phyloP scores from a whole-genome alignment of 2,113 vertebrate species.

The Bos indicus region DNA sequence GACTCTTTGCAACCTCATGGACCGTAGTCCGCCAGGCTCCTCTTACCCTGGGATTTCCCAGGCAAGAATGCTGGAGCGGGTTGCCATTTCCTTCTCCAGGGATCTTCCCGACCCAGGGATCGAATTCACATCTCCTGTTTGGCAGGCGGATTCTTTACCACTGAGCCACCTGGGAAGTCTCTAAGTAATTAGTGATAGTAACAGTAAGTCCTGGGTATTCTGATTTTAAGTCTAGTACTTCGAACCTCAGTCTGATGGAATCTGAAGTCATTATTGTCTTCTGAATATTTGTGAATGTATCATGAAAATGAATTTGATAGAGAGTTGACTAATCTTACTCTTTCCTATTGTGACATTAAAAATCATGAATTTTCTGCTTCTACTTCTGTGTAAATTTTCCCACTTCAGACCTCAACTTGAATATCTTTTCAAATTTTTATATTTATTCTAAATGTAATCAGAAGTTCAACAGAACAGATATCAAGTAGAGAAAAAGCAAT shows the following conservation, averaged over 20 bases:
- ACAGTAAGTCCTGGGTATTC: neutral
- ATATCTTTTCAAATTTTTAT: slow-evolving; percentile 12
- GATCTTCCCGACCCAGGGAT: neutral
- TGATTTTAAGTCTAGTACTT: neutral
- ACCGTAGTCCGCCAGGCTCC: neutral
- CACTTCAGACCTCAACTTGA: neutral
- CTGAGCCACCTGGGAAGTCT: neutral
- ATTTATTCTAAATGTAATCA: neutral
- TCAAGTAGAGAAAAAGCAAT: neutral
- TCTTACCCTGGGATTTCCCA: neutral
- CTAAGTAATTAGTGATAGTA: neutral
- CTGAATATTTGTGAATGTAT: neutral
- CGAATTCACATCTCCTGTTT: neutral
- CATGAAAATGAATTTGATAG: neutral
- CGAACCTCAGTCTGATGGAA: neutral
- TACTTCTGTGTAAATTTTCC: neutral
- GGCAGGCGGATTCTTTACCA: neutral
- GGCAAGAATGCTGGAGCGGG: neutral
- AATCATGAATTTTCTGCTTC: neutral
- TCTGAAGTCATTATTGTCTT: neutral
- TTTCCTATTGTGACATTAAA: slow-evolving; percentile 22
- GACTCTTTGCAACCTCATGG: neutral
- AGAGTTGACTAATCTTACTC: neutral
- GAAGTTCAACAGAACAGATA: neutral
- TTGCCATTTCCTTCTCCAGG: neutral